These are phyloP conservation scores for Julus scandinavius DNA, from an alignment of 2,888 invertebrate genomes.

Conservation along the genomic window DNA sequence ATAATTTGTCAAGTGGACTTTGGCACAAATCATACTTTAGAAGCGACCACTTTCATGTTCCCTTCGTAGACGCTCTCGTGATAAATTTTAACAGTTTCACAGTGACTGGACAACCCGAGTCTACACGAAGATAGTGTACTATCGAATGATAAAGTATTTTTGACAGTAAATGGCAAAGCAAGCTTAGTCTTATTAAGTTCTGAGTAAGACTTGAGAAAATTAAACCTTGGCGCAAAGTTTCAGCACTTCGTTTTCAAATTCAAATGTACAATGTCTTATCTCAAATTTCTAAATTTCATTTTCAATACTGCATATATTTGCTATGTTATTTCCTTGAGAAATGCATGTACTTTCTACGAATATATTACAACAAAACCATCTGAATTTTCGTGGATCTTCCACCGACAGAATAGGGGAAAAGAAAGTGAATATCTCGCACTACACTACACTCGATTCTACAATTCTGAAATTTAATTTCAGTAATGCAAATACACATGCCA, in stretches of 20 bases:
- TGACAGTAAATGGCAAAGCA: background rate
- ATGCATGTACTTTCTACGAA: background rate
- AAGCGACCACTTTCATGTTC: slow-evolving; percentile 11
- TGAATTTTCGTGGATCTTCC: background rate
- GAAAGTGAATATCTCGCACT: background rate
- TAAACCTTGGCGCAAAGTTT: no score
- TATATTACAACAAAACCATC: background rate
- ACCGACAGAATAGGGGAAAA: slow-evolving; percentile 1
- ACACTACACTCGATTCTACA: background rate
- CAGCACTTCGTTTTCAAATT: background rate
- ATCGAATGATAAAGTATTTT: background rate
- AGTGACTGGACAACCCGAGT: background rate
- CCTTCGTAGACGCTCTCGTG: background rate
- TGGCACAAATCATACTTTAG: slow-evolving; percentile 43
- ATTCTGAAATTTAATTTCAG: slow-evolving; percentile 9
- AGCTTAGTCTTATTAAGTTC: slow-evolving; percentile 23
- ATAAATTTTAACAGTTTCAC: slow-evolving; percentile 6
- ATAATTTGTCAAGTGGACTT: slow-evolving; percentile 46
- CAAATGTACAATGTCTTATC: background rate
- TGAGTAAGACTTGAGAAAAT: background rate
- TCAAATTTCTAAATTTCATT: background rate
- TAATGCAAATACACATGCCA: slow-evolving; percentile 11
- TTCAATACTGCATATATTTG: background rate
- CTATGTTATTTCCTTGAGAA: background rate
- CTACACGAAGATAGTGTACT: background rate